A percentile compares a stretch with the other conserved stretches of the same genome.
These are phyloP conservation scores for Marisa cornuarietis DNA, from an alignment of 1,140 invertebrate genomes.

Conservation along the genomic window DNA sequence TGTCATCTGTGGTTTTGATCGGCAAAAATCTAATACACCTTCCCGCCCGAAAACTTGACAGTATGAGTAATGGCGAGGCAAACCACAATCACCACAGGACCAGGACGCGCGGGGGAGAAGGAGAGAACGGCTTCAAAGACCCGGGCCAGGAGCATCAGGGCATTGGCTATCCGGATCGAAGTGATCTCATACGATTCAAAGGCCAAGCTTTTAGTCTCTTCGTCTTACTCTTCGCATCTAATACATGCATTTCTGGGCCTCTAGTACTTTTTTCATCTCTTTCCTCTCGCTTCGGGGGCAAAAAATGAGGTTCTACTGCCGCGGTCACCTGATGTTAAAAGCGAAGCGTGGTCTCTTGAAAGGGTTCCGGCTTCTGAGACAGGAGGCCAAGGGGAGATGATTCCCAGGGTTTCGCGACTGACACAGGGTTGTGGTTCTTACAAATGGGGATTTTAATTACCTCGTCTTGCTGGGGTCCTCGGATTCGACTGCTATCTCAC, in stretches of 20 bases:
- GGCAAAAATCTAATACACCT: constrained; percentile 13
- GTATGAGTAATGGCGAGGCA: constrained; percentile 9
- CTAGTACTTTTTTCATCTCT: neutral
- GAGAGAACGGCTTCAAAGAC: neutral
- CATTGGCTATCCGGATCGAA: neutral
- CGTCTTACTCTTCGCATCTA: neutral
- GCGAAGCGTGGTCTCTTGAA: too few species aligned
- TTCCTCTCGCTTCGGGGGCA: too few species aligned
- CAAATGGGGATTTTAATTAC: constrained; percentile 4
- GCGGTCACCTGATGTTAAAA: constrained; percentile 2
- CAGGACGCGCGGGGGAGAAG: neutral
- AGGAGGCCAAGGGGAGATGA: neutral
- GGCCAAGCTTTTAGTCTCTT: neutral
- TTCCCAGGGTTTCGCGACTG: neutral
- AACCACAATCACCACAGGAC: constrained; percentile 1
- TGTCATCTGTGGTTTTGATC: constrained; percentile 11
- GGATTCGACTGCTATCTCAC: neutral
- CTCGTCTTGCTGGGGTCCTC: neutral
- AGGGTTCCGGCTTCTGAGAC: neutral
- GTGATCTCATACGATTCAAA: constrained; percentile 5
- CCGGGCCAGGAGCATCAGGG: neutral
- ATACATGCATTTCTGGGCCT: constrained; percentile 2
- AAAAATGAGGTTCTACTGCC: constrained; percentile 1
- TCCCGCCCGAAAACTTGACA: constrained; percentile 5
- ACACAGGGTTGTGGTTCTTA: neutral